These are phyloP conservation scores for Ridgeia piscesae DNA, from an alignment of 1,140 invertebrate species.

Conservation along the genomic window DNA sequence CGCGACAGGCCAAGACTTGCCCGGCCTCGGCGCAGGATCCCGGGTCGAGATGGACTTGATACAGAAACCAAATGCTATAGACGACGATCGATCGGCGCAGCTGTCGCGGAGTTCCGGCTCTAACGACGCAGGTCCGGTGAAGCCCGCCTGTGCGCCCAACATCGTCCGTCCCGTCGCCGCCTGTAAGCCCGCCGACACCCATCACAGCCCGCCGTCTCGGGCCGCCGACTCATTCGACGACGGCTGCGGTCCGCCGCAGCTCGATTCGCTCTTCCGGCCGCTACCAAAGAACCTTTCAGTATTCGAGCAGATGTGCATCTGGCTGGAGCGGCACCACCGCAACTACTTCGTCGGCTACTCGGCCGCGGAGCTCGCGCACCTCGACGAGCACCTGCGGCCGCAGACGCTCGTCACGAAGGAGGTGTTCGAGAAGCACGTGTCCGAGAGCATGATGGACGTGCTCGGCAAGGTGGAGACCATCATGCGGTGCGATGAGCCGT, in stretches of 20 bases:
- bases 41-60: not conserved
- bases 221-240: not conserved
- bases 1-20: not conserved
- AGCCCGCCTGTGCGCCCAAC: not conserved
- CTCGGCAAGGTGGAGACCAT: constrained; percentile 19
- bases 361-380: constrained; percentile 18
- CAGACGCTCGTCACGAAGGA: constrained; percentile 29
- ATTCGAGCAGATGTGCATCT: constrained; percentile 23
- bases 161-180: not conserved
- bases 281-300: constrained; percentile 17
- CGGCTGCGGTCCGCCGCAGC: not conserved
- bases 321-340: constrained; percentile 28
- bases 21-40: not conserved
- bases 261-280: constrained; percentile 19
- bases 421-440: constrained; percentile 27
- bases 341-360: constrained; percentile 32
- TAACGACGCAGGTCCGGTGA: not conserved
- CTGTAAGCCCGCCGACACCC: not conserved
- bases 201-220: not conserved
- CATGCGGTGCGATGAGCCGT: constrained; percentile 12
- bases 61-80: not conserved
- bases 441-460: constrained; percentile 27
- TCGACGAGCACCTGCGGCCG: constrained; percentile 25
- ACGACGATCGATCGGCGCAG: not conserved
- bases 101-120: not conserved